A percentile compares a stretch with the other conserved stretches of the same genome.
These are phyloP conservation scores for Poeciliopsis paucimaculata DNA, from an alignment of 2,797 vertebrate genomes.

Conservation along the genomic window DNA sequence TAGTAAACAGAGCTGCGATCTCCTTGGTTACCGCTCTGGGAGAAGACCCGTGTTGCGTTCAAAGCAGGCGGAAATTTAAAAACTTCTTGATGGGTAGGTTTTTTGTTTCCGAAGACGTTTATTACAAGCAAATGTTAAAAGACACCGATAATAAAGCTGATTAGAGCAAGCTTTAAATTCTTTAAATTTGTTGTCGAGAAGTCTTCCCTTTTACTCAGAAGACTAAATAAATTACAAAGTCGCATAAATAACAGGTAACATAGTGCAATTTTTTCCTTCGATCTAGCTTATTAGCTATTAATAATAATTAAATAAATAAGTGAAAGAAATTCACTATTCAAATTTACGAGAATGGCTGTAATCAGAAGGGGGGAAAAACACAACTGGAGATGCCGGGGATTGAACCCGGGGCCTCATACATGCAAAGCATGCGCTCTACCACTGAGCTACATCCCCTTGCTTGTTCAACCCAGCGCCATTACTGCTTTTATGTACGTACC, in stretches of 20 bases:
- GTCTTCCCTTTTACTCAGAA: neutral
- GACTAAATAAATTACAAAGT: neutral
- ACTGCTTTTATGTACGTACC: neutral
- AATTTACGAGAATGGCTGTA: neutral
- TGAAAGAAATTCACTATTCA: neutral
- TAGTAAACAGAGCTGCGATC: constrained; percentile 68
- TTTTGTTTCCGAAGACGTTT: neutral
- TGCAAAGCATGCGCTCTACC: constrained; percentile 60
- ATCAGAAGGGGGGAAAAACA: neutral
- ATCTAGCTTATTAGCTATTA: neutral
- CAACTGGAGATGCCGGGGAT: constrained; percentile 81
- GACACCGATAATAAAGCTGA: neutral
- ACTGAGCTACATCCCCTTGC: constrained; percentile 62
- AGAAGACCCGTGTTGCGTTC: constrained; percentile 29
- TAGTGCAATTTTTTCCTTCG: neutral
- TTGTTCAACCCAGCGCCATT: accelerated
- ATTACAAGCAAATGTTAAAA: neutral
- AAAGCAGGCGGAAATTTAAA: accelerated
- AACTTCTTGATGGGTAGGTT: neutral
- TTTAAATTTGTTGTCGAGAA: neutral
- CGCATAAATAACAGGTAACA: neutral
- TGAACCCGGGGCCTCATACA: constrained; percentile 84
- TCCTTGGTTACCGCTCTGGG: constrained; percentile 74
- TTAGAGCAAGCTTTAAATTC: neutral
- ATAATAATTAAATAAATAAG: neutral